A percentile compares a stretch with the other conserved stretches of the same genome.
Evolutionary conservation across 2,797 vertebrate genomes (phyloP).

Genomic region (Morus bassanus): DNA sequence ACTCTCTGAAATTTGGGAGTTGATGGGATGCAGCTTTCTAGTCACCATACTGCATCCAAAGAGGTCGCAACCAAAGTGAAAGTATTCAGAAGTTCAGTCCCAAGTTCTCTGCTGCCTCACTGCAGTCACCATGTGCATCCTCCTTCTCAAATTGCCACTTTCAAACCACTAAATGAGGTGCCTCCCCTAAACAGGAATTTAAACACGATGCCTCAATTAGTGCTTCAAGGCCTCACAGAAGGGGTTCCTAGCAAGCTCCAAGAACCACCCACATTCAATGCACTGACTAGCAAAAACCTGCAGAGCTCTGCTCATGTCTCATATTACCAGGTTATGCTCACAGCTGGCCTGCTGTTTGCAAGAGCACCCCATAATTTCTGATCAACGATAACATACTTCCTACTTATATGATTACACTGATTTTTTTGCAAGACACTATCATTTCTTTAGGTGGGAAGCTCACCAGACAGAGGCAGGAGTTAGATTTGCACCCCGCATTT

Average conservation of each 20-base stretch:
- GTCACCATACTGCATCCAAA: background rate
- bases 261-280: too few species aligned
- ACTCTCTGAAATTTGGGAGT: background rate
- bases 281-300: background rate
- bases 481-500: too few species aligned
- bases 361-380: too few species aligned
- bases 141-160: background rate
- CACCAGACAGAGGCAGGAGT: fast-evolving
- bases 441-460: background rate
- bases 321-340: fast-evolving
- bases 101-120: background rate
- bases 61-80: fast-evolving
- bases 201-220: background rate
- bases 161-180: background rate
- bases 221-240: background rate
- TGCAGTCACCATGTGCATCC: fast-evolving
- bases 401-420: fast-evolving
- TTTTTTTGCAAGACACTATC: too few species aligned
- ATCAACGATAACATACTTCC: background rate
- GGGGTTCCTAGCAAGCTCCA: background rate
- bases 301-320: background rate
- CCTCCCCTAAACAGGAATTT: background rate
- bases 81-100: background rate
- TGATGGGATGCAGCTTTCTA: background rate
- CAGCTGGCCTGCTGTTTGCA: background rate